Evolutionary conservation across 2,797 vertebrate genomes (phyloP), one percentile per base, ranked within the genome.

Genomic region (Peromyscus nudipes): DNA sequence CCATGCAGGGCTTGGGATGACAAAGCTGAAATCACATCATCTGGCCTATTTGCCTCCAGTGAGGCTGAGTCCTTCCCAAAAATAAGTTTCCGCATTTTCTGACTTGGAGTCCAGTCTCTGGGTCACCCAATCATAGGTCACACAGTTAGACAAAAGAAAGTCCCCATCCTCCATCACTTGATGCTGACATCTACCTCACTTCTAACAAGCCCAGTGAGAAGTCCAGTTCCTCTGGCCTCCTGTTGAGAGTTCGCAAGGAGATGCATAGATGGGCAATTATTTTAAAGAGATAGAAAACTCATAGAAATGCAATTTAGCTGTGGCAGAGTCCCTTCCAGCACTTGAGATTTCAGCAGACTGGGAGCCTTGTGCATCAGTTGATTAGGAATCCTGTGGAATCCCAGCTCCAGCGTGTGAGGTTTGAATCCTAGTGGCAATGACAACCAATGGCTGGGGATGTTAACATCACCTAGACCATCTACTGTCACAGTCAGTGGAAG

Each of bases 101-200:
- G 77, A 84, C 83, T 94, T 69, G 19, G 65, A 96, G 89, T 94
- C 34, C 69, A 95, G 80, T 76, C 86, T 89, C 49, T 27, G 83
- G 86, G 92, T 73, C 65, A 67, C 19, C n/a, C 76, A 43, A 55
- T 94, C 69, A 6, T 25, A 75, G 71, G 90, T 52, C 43, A 2
- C 12, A 60, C 77, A 93, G n/a, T 95, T 85, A 96, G 31, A 77
- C 40, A 71, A 91, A 93, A 69, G 64, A 94, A 25, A 60, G 25
- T 43, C 4, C 0, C 43, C 29, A 34, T 31, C 67, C 29, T 43
- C 13, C 6, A 40, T 40, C 13, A 75, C 21, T 37, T 77, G 84
- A 60, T 73, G 81, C 83, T 80, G 65, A 0, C 0, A 43, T 75
- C 19, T 52, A 60, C 71, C 46, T 71, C 83, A 31, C 0, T 83